phyloP scores from a whole-genome alignment of 92 coral and sea anemone genomes.

The Porites divaricata region DNA sequence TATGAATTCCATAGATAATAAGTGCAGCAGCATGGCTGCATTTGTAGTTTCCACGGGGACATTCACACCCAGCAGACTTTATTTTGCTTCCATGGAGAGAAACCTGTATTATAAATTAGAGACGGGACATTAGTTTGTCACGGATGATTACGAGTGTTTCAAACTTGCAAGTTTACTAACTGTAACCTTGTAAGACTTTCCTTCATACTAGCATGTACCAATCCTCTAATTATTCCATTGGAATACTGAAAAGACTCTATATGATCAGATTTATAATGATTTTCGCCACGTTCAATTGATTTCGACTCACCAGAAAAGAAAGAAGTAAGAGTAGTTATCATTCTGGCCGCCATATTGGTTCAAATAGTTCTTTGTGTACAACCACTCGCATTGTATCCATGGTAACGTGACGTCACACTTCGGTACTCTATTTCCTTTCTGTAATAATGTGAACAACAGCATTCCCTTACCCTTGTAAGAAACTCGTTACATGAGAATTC shows the following conservation, averaged over 20 bases:
- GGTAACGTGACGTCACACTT: no score
- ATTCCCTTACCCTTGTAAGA: no score
- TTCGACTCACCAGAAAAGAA: conserved; percentile 23
- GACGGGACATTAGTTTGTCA: neutral
- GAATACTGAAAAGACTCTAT: conserved; percentile 43
- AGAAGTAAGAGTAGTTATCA: conserved; percentile 8
- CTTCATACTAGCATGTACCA: conserved; percentile 59
- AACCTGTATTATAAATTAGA: conserved; percentile 18
- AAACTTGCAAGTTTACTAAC: conserved; percentile 24
- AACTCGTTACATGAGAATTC: no score
- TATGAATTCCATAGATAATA: conserved; percentile 36
- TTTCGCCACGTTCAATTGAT: neutral
- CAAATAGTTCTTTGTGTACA: conserved; percentile 9
- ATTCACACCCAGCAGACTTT: conserved; percentile 40
- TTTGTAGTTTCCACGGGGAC: conserved; percentile 41
- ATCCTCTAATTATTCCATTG: conserved; percentile 45
- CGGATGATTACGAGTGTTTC: neutral
- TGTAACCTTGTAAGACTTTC: conserved; percentile 52
- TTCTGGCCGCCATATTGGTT: conserved; percentile 17
- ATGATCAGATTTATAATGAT: no score
- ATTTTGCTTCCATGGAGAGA: conserved; percentile 44
- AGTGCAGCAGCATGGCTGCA: conserved; percentile 47
- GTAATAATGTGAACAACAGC: no score
- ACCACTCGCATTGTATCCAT: neutral
- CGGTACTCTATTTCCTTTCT: no score